Conservation (phyloP, 2,888 invertebrate genomes). For the Eupithecia centaureata region DNA sequence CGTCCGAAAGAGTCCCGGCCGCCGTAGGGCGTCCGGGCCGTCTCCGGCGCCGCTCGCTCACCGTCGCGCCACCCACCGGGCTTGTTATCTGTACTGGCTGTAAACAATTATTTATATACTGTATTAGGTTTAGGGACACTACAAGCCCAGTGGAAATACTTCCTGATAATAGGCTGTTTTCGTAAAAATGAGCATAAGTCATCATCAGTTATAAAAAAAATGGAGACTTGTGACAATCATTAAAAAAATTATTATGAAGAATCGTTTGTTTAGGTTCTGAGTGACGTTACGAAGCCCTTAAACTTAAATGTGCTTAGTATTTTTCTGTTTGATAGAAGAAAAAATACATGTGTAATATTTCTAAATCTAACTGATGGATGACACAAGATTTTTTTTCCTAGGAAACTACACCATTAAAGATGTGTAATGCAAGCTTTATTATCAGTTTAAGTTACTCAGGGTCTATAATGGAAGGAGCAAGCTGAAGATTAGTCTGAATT, state of each 20-base stretch:
- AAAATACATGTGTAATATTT: too few relatives aligned
- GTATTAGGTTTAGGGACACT: not conserved
- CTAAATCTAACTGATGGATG: too few relatives aligned
- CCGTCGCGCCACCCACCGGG: conserved; percentile 82
- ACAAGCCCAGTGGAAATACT: not conserved
- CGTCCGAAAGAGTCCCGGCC: conserved; percentile 79
- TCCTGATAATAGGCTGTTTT: not conserved
- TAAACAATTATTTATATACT: conserved; percentile 7
- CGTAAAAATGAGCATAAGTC: too few relatives aligned
- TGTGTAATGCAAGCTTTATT: not conserved
- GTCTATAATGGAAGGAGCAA: conserved; percentile 68
- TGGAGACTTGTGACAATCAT: too few relatives aligned
- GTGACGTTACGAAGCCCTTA: too few relatives aligned
- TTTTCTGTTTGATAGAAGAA: too few relatives aligned
- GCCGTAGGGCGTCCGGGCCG: conserved; percentile 75
- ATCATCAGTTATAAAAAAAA: too few relatives aligned
- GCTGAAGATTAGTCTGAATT: conserved; percentile 92
- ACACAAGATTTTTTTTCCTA: too few relatives aligned
- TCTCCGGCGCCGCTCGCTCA: conserved; percentile 70
- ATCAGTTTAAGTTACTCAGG: conserved; percentile 61
- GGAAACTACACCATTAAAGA: too few relatives aligned
- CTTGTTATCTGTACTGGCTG: conserved; percentile 74
- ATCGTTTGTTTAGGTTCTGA: too few relatives aligned
- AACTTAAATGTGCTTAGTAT: too few relatives aligned
- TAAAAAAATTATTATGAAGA: too few relatives aligned